Evolutionary conservation across 2,888 invertebrate genomes (phyloP).

Genomic region (Leptinotarsa rubiginosa): DNA sequence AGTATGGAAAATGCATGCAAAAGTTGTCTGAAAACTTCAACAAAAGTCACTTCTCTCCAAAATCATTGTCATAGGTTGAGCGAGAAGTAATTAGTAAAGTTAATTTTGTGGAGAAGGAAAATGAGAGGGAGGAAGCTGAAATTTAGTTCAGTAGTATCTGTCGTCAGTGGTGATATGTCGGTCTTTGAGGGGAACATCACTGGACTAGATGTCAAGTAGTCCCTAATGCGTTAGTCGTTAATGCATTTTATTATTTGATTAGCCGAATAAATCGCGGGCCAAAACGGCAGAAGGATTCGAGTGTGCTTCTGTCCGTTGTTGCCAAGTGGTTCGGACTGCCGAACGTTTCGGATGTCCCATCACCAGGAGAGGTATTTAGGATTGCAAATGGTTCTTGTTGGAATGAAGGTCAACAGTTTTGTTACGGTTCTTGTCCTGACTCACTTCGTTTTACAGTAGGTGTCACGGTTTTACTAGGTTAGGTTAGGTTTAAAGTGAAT

Average conservation of each 20-base stretch:
- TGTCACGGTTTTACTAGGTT: too few species aligned
- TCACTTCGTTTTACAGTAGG: too few species aligned
- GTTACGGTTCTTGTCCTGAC: too few species aligned
- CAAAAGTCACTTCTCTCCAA: background rate
- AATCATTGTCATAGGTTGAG: background rate
- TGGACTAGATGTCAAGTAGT: conserved; percentile 11
- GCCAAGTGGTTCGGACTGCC: conserved; percentile 7
- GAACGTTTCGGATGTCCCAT: background rate
- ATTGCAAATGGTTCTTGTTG: too few species aligned
- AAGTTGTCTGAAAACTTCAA: too few species aligned
- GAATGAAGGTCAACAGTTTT: too few species aligned
- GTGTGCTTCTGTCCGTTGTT: conserved; percentile 20
- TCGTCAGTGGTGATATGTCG: conserved; percentile 10
- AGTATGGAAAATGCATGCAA: too few species aligned
- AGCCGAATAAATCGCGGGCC: conserved; percentile 36
- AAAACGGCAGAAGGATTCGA: conserved; percentile 21
- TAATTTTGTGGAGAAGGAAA: background rate
- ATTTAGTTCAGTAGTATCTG: background rate
- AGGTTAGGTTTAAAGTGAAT: too few species aligned
- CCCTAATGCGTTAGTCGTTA: conserved; percentile 33
- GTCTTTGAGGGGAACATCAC: conserved; percentile 6
- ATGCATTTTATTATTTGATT: conserved; percentile 53
- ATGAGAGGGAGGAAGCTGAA: background rate
- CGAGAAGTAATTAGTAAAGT: conserved; percentile 1
- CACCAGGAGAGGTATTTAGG: too few species aligned